These are phyloP conservation scores for Anticlea derivata DNA, from an alignment of 2,888 invertebrate species.

Conservation along the genomic window DNA sequence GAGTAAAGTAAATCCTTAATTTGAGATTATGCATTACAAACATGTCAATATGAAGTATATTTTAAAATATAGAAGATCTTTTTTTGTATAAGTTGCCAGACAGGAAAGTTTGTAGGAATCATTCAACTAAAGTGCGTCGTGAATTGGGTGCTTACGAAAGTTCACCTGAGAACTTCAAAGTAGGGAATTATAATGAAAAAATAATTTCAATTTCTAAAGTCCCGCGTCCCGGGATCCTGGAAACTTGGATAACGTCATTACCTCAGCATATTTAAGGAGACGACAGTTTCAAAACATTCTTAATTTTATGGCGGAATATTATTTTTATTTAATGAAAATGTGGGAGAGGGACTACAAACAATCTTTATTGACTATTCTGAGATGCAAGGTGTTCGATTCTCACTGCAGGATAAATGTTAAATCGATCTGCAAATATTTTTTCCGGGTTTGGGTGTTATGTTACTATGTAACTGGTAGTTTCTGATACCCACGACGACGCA, in stretches of 20 bases:
- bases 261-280: conserved; percentile 69
- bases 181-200: conserved; percentile 79
- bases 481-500: too few relatives aligned
- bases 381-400: too few relatives aligned
- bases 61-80: conserved; percentile 6
- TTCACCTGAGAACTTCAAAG: conserved; percentile 69
- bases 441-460: too few relatives aligned
- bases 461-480: too few relatives aligned
- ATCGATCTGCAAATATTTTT: too few relatives aligned
- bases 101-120: conserved; percentile 55
- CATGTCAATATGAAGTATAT: too few relatives aligned
- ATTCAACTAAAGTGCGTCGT: conserved; percentile 56
- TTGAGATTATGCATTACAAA: too few relatives aligned
- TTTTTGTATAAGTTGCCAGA: conserved; percentile 30
- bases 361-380: too few relatives aligned
- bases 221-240: conserved; percentile 50
- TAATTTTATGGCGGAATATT: conserved; percentile 39
- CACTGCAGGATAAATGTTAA: too few relatives aligned
- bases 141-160: conserved; percentile 69
- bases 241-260: conserved; percentile 66
- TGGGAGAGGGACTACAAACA: not conserved
- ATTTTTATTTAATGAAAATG: conserved; percentile 40
- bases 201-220: conserved; percentile 79
- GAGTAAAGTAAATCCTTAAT: too few relatives aligned
- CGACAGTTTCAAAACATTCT: conserved; percentile 59